Conservation (phyloP, 1,140 invertebrate genomes). For the Drosophila auraria region DNA sequence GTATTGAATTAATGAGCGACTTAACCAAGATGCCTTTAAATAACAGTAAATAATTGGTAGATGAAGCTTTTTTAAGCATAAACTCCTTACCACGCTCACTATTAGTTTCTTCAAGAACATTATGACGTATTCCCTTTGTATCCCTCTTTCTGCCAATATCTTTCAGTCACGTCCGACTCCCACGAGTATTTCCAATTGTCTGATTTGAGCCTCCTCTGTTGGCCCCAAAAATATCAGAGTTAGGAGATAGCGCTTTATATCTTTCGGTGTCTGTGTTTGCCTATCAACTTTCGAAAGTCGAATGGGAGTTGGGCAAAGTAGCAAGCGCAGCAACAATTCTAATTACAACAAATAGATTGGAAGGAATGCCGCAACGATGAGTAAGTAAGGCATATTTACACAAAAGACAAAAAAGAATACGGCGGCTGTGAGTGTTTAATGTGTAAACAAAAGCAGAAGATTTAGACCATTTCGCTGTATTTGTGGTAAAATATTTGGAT, state of each 20-base stretch:
- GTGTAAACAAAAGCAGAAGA: slow-evolving; percentile 28
- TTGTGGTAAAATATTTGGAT: slow-evolving; percentile 19
- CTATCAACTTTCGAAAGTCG: slow-evolving; percentile 70
- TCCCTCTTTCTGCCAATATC: not conserved
- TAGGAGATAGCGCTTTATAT: slow-evolving; percentile 56
- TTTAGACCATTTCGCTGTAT: slow-evolving; percentile 9
- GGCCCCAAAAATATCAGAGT: slow-evolving; percentile 55
- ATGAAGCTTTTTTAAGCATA: not conserved
- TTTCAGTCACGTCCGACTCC: slow-evolving; percentile 46
- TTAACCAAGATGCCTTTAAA: not conserved
- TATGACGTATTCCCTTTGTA: slow-evolving; percentile 20
- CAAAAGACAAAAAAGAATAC: slow-evolving; percentile 25
- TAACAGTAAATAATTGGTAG: not conserved
- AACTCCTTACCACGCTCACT: slow-evolving; percentile 45
- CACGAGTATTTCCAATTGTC: slow-evolving; percentile 46
- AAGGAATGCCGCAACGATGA: slow-evolving; percentile 48
- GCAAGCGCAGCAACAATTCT: slow-evolving; percentile 36
- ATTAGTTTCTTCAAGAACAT: slow-evolving; percentile 54
- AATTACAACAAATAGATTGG: slow-evolving; percentile 41
- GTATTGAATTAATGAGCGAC: not conserved
- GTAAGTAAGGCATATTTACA: slow-evolving; percentile 56
- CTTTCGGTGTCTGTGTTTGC: slow-evolving; percentile 51
- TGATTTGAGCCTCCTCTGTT: slow-evolving; percentile 46
- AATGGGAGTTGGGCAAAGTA: slow-evolving; percentile 58
- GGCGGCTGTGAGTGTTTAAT: slow-evolving; percentile 16